Base-by-base conservation (phyloP, 2,113 vertebrate species). In the Halichoerus grypus region DNA sequence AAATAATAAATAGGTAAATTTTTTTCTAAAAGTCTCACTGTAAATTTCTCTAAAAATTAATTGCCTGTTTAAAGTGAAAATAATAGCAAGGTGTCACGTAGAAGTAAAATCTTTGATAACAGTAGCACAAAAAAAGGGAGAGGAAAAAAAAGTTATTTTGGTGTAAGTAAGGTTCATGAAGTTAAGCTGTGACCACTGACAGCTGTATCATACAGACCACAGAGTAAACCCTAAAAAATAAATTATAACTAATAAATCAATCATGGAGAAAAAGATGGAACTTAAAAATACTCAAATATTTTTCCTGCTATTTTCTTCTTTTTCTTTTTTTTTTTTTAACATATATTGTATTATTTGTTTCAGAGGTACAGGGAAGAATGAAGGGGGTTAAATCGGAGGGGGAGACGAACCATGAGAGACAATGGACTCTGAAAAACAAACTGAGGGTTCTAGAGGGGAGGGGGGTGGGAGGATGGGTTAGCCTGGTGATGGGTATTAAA, bases 11-110 rank as follows among this genome's bases (percentile, higher is more conserved):
- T 14, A 49, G 2, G 19, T n/a, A 95, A 36, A 36, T 67, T 13
- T 33, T 28, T 46, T 76, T 46, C 9, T 36, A 51, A 65, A 77
- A n/a, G 83, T 13, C 46, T 65, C 7, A 57, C 26, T 55, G 65
- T 51, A 71, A 71, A 80, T 91, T 46, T 89, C 36, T 67, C 67
- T 72, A 84, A 85, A 92, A 94, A 36, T n/a, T 61, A 82, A 42
- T 65, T n/a, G 4, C 7, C 3, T 22, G 0, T 59, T 94, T 72
- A 79, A 85, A 72, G 82, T 82, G 33, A 76, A 49, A 65, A n/a
- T 15, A 67, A 63, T 61, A 65, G 5, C 10, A 80, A 67, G 33
- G 22, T 51, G 74, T 8, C 49, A 24, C 2, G 5, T 22, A 71
- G 24, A 97, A 82, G 28, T 71, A 82, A 94, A 96, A 91, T 84